Conservation (phyloP, 2,888 invertebrate species). For the Athripsodes cinereus region DNA sequence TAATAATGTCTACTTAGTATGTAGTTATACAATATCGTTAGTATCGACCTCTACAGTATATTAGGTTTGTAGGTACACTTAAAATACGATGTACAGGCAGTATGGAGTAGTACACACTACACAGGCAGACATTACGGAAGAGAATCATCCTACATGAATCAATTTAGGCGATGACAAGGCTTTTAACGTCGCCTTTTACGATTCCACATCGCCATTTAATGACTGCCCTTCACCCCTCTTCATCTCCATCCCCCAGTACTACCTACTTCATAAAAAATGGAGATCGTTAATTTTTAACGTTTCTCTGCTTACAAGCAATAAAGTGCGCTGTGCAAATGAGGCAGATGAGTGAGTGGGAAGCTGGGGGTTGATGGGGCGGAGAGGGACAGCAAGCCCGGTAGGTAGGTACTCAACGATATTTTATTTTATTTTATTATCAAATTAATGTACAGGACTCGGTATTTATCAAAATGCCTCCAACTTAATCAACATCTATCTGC, state of each 20-base stretch:
- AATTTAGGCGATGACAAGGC: slow-evolving; percentile 19
- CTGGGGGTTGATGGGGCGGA: too few relatives aligned
- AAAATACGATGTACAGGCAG: too few relatives aligned
- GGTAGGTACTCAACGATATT: too few relatives aligned
- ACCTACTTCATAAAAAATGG: slow-evolving; percentile 14
- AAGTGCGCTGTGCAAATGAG: slow-evolving; percentile 16
- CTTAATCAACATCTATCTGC: too few relatives aligned
- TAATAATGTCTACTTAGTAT: too few relatives aligned
- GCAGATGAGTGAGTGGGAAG: neutral
- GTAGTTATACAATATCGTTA: too few relatives aligned
- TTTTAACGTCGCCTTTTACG: slow-evolving; percentile 16
- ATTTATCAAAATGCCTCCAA: too few relatives aligned
- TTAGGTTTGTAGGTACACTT: too few relatives aligned
- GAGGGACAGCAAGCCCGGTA: too few relatives aligned
- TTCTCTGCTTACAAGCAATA: slow-evolving; percentile 16
- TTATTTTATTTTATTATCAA: too few relatives aligned
- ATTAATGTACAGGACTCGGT: too few relatives aligned
- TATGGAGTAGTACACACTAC: neutral
- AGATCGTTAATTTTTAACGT: slow-evolving; percentile 18
- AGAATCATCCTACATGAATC: slow-evolving; percentile 13
- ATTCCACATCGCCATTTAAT: neutral
- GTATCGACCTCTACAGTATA: too few relatives aligned
- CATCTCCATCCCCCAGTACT: neutral
- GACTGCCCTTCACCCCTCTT: neutral
- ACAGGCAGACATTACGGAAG: neutral